Conservation (phyloP, 1,140 invertebrate species). For the Pseudomyrmex concolor region DNA sequence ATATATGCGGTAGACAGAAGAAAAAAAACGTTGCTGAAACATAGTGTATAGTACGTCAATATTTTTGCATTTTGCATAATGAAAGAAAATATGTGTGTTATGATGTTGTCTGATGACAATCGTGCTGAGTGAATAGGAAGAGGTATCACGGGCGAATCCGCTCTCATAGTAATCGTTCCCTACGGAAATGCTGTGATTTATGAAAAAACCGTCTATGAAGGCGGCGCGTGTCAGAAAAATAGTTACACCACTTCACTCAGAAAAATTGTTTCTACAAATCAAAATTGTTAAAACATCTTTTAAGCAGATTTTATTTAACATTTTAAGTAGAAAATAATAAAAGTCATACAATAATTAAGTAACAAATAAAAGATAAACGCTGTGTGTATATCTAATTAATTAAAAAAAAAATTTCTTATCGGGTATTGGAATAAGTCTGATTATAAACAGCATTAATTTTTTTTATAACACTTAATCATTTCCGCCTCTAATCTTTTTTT, state of each 20-base stretch:
- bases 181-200: constrained; percentile 9
- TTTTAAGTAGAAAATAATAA: neutral
- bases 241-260: neutral
- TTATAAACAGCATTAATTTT: neutral
- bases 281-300: constrained; percentile 13
- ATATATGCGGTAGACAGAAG: neutral
- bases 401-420: constrained; percentile 5
- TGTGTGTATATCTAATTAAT: neutral
- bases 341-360: neutral
- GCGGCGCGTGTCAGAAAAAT: neutral
- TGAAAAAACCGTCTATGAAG: neutral
- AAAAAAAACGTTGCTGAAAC: too few relatives aligned
- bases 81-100: neutral
- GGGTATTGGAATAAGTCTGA: neutral
- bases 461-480: neutral
- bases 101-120: neutral
- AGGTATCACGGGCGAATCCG: neutral
- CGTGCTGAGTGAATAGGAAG: neutral
- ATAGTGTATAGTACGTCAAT: too few relatives aligned
- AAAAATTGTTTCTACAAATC: constrained; percentile 1
- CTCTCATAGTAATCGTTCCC: constrained; percentile 3
- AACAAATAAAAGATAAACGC: too few relatives aligned
- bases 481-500: neutral
- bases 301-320: constrained; percentile 2
- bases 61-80: neutral